phyloP scores from a whole-genome alignment of 2,888 invertebrate species.

The Teinopalpus imperialis region DNA sequence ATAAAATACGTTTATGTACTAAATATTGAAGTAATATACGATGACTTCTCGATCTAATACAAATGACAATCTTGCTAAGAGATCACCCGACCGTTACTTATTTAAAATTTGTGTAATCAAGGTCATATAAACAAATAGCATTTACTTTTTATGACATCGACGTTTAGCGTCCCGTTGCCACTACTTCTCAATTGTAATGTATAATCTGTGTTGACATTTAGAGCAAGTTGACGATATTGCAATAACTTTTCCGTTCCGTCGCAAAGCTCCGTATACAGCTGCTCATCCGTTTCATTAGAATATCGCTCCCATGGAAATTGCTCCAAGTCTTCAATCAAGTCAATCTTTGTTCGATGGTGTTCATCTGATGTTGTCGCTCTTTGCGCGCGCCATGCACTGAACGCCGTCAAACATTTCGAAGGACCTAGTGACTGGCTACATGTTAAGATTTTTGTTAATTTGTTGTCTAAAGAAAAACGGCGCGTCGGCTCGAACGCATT shows the following conservation, averaged over 20 bases:
- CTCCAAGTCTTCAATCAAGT: constrained; percentile 50
- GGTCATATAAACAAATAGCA: not conserved
- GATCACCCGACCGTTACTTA: too few relatives aligned
- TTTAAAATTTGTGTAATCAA: too few relatives aligned
- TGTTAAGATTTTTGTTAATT: constrained; percentile 33
- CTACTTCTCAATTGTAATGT: constrained; percentile 75
- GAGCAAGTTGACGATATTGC: constrained; percentile 67
- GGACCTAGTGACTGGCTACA: constrained; percentile 63
- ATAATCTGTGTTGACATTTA: constrained; percentile 76
- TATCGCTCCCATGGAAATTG: constrained; percentile 70
- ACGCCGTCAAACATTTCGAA: constrained; percentile 79
- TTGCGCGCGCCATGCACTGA: constrained; percentile 77
- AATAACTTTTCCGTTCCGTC: constrained; percentile 75
- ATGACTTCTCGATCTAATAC: too few relatives aligned
- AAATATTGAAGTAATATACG: too few relatives aligned
- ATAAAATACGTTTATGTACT: too few relatives aligned
- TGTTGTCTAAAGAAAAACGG: constrained; percentile 13
- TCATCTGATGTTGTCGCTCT: constrained; percentile 43
- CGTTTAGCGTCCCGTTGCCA: constrained; percentile 68
- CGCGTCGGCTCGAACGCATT: constrained; percentile 34
- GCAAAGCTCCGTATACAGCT: constrained; percentile 73
- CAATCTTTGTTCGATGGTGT: constrained; percentile 34
- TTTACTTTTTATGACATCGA: constrained; percentile 66
- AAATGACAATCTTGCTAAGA: too few relatives aligned
- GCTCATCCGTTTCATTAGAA: constrained; percentile 64